Percentiles rank a stretch among this genome's conserved stretches.
Evolutionary conservation across 2,888 invertebrate species (phyloP).

Genomic region (Acleris sparsana): DNA sequence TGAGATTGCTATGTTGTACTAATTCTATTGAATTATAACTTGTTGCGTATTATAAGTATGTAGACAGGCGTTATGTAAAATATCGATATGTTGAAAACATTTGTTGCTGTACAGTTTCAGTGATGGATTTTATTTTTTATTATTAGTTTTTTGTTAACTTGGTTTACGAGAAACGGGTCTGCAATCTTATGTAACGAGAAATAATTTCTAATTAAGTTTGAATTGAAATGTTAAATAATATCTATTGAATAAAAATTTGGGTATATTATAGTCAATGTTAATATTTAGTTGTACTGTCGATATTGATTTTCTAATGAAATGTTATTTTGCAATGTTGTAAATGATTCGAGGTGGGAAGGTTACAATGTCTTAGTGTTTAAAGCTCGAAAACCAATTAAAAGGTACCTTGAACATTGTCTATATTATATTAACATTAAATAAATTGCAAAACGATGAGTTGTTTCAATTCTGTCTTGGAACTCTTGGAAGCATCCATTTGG

Average conservation of each 20-base stretch:
- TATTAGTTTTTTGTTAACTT: constrained; percentile 74
- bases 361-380: constrained; percentile 80
- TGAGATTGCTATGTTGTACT: constrained; percentile 83
- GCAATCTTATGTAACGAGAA: constrained; percentile 76
- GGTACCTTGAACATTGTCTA: constrained; percentile 84
- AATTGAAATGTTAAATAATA: constrained; percentile 69
- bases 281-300: constrained; percentile 71
- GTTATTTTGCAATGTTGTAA: constrained; percentile 80
- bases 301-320: constrained; percentile 73
- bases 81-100: constrained; percentile 58
- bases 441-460: constrained; percentile 64
- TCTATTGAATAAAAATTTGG: constrained; percentile 74
- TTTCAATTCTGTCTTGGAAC: constrained; percentile 14
- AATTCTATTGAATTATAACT: constrained; percentile 83
- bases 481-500: neutral
- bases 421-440: constrained; percentile 84
- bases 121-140: constrained; percentile 74
- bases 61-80: constrained; percentile 48
- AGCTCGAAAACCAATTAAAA: constrained; percentile 82
- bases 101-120: constrained; percentile 70
- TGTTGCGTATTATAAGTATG: constrained; percentile 80
- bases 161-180: constrained; percentile 80
- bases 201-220: constrained; percentile 74
- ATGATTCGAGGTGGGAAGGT: constrained; percentile 74
- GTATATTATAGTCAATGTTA: constrained; percentile 81